These are phyloP conservation scores for Diorhabda sublineata DNA, from an alignment of 1,140 invertebrate species.

Conservation along the genomic window DNA sequence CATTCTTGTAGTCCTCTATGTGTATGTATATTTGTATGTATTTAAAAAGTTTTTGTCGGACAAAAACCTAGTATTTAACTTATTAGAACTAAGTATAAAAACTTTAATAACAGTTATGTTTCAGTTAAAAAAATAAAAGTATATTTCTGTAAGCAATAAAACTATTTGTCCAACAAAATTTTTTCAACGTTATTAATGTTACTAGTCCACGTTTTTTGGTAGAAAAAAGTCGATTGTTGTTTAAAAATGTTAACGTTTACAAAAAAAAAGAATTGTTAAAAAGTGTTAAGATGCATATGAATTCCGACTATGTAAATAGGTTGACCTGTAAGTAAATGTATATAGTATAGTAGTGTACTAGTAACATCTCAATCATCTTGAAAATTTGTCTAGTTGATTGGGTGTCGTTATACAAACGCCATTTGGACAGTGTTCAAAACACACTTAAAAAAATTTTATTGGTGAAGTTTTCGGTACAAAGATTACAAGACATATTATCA, in stretches of 20 bases:
- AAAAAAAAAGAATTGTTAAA: not conserved
- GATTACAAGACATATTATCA: too few relatives aligned
- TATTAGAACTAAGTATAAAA: too few relatives aligned
- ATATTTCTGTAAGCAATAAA: not conserved
- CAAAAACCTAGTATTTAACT: too few relatives aligned
- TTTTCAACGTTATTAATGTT: constrained; percentile 8
- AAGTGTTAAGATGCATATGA: constrained; percentile 2
- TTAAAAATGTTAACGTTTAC: constrained; percentile 14
- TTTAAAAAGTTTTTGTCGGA: too few relatives aligned
- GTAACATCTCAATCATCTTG: constrained; percentile 14
- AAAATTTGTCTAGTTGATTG: not conserved
- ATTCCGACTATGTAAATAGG: constrained; percentile 10
- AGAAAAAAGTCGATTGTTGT: constrained; percentile 5
- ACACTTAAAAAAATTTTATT: not conserved
- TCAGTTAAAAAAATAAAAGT: too few relatives aligned
- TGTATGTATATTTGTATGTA: too few relatives aligned
- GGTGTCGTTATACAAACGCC: not conserved
- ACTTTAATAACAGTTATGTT: too few relatives aligned
- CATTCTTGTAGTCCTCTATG: too few relatives aligned
- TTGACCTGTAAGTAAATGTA: constrained; percentile 18
- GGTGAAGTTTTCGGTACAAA: too few relatives aligned
- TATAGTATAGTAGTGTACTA: constrained; percentile 16
- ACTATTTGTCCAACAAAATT: not conserved
- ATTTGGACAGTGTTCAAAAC: not conserved
- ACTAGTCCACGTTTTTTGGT: constrained; percentile 14